A percentile compares a stretch with the other conserved stretches of the same genome.
phyloP scores from a whole-genome alignment of 2,888 invertebrate genomes.

The Aphidoletes aphidimyza region DNA sequence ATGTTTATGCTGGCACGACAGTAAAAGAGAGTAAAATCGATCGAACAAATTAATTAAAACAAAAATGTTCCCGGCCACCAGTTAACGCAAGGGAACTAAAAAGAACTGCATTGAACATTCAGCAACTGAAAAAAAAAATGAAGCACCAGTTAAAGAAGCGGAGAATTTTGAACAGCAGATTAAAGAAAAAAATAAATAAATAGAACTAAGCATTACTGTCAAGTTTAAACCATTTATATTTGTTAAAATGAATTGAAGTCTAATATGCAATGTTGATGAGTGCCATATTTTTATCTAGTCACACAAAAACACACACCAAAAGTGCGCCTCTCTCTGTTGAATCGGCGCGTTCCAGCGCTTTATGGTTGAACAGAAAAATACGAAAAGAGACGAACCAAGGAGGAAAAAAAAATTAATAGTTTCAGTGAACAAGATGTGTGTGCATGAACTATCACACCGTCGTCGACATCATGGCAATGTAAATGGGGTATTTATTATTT shows the following conservation, averaged over 20 bases:
- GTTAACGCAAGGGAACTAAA: not conserved
- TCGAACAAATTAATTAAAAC: conserved; percentile 47
- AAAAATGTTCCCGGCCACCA: not conserved
- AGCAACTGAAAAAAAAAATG: not conserved
- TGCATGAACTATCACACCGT: conserved; percentile 28
- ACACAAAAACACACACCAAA: not conserved
- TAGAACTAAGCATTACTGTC: conserved; percentile 26
- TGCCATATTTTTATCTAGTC: conserved; percentile 12
- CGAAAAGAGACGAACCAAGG: not conserved
- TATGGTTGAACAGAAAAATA: too few relatives aligned
- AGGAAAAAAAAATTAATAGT: conserved; percentile 49
- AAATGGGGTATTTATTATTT: conserved; percentile 49
- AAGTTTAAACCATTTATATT: conserved; percentile 33
- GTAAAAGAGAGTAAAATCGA: conserved; percentile 22
- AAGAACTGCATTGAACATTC: not conserved
- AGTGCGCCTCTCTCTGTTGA: not conserved
- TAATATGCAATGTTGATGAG: conserved; percentile 16
- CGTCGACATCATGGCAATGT: conserved; percentile 32
- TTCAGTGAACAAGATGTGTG: conserved; percentile 10
- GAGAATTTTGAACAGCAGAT: not conserved
- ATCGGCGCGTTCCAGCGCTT: too few relatives aligned
- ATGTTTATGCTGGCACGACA: not conserved
- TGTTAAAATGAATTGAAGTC: conserved; percentile 48
- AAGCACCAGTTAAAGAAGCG: not conserved
- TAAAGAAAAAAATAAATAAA: not conserved